A percentile compares a stretch with the other conserved stretches of the same genome.
phyloP scores from a whole-genome alignment of 2,797 vertebrate genomes.

The Molossus alvarezi region DNA sequence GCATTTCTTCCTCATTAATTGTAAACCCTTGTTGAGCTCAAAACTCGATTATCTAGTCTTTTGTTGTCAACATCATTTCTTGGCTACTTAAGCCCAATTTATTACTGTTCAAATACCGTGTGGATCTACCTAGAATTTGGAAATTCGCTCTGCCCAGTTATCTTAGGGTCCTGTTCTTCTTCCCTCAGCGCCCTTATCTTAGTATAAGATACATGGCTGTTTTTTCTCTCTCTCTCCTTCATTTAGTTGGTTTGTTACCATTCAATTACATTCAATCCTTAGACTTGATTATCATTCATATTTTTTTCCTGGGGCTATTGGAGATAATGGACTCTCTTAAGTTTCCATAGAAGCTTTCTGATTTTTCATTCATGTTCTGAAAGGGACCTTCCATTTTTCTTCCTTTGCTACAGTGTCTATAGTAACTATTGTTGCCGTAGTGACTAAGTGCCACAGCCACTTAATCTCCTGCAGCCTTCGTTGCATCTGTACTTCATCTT shows the following conservation, averaged over 20 bases:
- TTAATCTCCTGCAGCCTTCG: constrained; percentile 71
- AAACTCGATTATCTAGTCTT: neutral
- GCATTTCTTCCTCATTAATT: neutral
- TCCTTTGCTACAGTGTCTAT: constrained; percentile 51
- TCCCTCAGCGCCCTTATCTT: neutral
- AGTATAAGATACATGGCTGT: neutral
- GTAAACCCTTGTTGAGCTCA: neutral
- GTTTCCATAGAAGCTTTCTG: constrained; percentile 52
- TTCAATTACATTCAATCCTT: constrained; percentile 50
- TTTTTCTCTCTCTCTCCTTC: neutral
- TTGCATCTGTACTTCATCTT: constrained; percentile 81
- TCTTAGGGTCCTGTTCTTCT: neutral
- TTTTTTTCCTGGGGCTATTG: constrained; percentile 30
- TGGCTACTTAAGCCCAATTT: neutral
- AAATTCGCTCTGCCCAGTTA: neutral
- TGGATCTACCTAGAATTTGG: neutral
- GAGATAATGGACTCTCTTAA: constrained; percentile 56
- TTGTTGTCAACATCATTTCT: neutral
- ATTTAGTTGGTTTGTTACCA: neutral
- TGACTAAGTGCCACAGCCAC: constrained; percentile 76
- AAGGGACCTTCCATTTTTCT: constrained; percentile 37
- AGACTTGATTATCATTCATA: constrained; percentile 61
- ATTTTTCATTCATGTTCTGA: constrained; percentile 76
- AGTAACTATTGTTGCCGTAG: constrained; percentile 78
- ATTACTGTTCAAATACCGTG: constrained; percentile 17